Conservation (phyloP, 2,113 vertebrate genomes). For the Mirounga angustirostris region DNA sequence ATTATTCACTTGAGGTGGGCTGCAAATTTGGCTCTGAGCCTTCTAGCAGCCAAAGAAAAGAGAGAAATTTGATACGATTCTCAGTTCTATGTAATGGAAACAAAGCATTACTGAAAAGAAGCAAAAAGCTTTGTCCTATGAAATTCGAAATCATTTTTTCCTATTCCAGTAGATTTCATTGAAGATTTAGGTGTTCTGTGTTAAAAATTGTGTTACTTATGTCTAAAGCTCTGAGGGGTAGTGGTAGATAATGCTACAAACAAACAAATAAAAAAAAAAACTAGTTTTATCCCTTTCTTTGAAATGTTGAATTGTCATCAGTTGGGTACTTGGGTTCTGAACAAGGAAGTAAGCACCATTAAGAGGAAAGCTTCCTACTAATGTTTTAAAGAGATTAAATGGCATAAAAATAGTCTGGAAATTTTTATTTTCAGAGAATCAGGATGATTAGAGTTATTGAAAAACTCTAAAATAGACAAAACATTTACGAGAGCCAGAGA, state of each 20-base stretch:
- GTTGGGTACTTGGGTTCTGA: neutral
- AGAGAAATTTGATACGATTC: neutral
- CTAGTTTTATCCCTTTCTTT: neutral
- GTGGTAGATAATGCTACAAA: neutral
- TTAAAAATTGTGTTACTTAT: neutral
- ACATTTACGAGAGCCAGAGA: neutral
- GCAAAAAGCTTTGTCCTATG: constrained; percentile 5
- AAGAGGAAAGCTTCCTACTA: neutral
- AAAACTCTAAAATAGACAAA: neutral
- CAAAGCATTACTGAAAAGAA: constrained; percentile 17
- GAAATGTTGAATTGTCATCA: neutral
- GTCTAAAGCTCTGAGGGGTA: neutral
- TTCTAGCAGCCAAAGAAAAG: constrained; percentile 15
- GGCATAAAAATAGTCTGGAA: neutral
- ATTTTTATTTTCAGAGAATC: constrained; percentile 53
- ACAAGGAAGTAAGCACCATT: neutral
- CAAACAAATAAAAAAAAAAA: neutral
- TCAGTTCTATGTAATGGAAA: neutral
- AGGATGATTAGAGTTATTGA: neutral
- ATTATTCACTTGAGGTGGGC: neutral
- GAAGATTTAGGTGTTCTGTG: neutral
- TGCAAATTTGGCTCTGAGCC: neutral
- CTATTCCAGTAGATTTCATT: neutral
- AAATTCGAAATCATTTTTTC: constrained; percentile 5
- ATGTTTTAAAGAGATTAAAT: neutral